A percentile compares a stretch with the other conserved stretches of the same genome.
phyloP scores from a whole-genome alignment of 2,797 vertebrate species.

The Urocyon cinereoargenteus region DNA sequence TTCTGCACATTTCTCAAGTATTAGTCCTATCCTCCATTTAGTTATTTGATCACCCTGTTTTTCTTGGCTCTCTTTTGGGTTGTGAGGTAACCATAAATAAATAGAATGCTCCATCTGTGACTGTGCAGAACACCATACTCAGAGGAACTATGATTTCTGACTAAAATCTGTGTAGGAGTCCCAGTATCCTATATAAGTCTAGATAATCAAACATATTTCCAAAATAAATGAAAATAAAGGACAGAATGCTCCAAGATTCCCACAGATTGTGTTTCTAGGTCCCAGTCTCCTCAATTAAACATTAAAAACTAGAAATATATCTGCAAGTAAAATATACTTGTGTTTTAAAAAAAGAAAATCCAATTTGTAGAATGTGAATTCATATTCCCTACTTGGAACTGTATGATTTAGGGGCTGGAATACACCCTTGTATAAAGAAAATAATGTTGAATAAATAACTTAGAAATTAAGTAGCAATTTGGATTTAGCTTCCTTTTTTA shows the following conservation, averaged over 20 bases:
- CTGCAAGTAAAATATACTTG: background rate
- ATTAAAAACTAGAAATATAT: background rate
- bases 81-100: background rate
- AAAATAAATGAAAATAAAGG: slow-evolving; percentile 14
- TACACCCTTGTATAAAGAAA: background rate
- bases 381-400: background rate
- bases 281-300: background rate
- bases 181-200: background rate
- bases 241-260: background rate
- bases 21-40: background rate
- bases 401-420: background rate
- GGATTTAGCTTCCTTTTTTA: background rate
- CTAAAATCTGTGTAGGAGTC: background rate
- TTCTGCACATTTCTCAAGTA: background rate
- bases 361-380: background rate
- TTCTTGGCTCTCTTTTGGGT: background rate
- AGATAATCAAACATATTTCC: background rate
- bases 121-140: background rate
- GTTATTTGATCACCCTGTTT: slow-evolving; percentile 8
- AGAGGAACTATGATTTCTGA: background rate
- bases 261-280: background rate
- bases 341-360: background rate
- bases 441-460: background rate
- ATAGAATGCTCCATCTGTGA: background rate
- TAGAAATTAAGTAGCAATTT: slow-evolving; percentile 20